Percentiles rank a stretch among this genome's conserved stretches.
Conservation (phyloP, 2,888 invertebrate genomes). For the Catocala sponsa region DNA sequence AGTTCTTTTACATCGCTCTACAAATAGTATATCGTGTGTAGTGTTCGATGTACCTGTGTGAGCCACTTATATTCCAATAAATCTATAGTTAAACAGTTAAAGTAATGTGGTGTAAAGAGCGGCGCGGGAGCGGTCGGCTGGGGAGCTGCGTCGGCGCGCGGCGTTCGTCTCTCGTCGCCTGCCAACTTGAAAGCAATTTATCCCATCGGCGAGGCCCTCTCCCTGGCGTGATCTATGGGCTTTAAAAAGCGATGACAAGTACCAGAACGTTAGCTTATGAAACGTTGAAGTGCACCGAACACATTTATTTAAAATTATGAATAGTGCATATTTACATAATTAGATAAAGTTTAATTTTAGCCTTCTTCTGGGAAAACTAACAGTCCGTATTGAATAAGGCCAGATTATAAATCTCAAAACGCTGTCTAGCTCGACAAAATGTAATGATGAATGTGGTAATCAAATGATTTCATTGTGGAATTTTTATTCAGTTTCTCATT, state of each 20-base stretch:
- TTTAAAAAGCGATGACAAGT: constrained; percentile 76
- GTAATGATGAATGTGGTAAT: constrained; percentile 47
- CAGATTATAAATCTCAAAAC: constrained; percentile 31
- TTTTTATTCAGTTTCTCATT: constrained; percentile 35
- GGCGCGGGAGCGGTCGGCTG: constrained; percentile 24
- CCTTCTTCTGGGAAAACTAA: constrained; percentile 30
- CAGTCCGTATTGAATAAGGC: constrained; percentile 42
- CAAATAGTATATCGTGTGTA: constrained; percentile 20
- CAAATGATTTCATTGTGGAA: constrained; percentile 41
- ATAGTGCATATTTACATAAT: constrained; percentile 23
- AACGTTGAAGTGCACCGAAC: constrained; percentile 40
- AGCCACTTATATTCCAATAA: constrained; percentile 68
- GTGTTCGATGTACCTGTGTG: constrained; percentile 44
- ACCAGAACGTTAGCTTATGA: constrained; percentile 47
- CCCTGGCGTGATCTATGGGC: constrained; percentile 71
- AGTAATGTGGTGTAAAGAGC: constrained; percentile 55
- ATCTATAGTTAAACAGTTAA: constrained; percentile 68
- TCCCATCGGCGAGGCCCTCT: constrained; percentile 68
- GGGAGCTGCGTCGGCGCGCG: constrained; percentile 62
- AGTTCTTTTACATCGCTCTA: constrained; percentile 56
- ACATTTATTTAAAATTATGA: constrained; percentile 39
- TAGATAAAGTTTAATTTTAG: constrained; percentile 48
- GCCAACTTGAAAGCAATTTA: constrained; percentile 76
- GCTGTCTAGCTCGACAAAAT: constrained; percentile 37
- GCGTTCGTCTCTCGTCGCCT: constrained; percentile 73